Evolutionary conservation across 2,888 invertebrate species (phyloP).

Genomic region (Philereme vetulata): DNA sequence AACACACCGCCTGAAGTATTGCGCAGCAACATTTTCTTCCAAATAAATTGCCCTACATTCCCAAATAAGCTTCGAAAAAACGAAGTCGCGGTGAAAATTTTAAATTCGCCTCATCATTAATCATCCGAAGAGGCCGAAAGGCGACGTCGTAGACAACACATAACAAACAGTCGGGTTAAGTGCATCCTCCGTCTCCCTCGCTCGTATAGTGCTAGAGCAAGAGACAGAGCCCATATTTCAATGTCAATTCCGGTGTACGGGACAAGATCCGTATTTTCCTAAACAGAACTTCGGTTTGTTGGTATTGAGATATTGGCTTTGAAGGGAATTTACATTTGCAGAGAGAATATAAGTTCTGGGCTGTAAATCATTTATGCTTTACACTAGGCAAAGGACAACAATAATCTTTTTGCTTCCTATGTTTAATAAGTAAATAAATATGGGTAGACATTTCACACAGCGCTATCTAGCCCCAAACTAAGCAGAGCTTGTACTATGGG

Average conservation of each 20-base stretch:
- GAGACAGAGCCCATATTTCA: constrained; percentile 59
- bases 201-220: constrained; percentile 40
- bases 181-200: constrained; percentile 47
- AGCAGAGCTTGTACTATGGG: too few species aligned
- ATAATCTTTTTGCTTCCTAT: too few species aligned
- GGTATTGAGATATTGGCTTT: constrained; percentile 37
- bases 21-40: constrained; percentile 16
- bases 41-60: constrained; percentile 37
- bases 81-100: constrained; percentile 52
- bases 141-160: constrained; percentile 62
- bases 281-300: constrained; percentile 53
- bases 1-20: constrained; percentile 2
- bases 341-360: constrained; percentile 14
- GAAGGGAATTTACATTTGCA: constrained; percentile 29
- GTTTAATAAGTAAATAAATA: too few species aligned
- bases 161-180: constrained; percentile 63
- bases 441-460: too few species aligned
- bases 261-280: constrained; percentile 61
- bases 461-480: too few species aligned
- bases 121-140: constrained; percentile 62
- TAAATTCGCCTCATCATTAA: constrained; percentile 64
- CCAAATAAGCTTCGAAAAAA: constrained; percentile 31
- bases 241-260: constrained; percentile 62
- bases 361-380: constrained; percentile 12
- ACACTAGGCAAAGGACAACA: too few species aligned